These are phyloP conservation scores for Columba guinea DNA, from an alignment of 2,797 vertebrate species.

Conservation along the genomic window DNA sequence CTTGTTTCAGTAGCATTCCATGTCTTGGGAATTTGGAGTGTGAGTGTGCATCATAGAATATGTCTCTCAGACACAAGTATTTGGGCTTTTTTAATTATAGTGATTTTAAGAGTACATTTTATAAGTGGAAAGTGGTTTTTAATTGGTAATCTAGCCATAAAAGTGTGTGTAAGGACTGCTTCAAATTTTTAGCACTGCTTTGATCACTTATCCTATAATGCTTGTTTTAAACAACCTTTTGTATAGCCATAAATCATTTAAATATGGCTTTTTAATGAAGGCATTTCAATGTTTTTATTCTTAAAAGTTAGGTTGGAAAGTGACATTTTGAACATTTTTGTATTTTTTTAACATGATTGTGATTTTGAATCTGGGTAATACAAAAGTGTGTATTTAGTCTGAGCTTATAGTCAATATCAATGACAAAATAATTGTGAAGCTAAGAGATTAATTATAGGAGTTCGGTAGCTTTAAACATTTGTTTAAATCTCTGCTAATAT, in stretches of 20 bases:
- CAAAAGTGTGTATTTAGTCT: neutral
- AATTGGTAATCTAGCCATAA: neutral
- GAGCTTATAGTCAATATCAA: neutral
- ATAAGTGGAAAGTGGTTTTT: neutral
- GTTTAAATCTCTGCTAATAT: neutral
- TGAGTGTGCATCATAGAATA: neutral
- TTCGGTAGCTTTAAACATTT: neutral
- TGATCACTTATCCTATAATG: neutral
- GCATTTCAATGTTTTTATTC: neutral
- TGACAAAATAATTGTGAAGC: neutral
- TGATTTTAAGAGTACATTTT: neutral
- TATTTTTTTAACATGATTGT: neutral
- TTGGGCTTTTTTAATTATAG: neutral
- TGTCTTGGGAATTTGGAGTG: neutral
- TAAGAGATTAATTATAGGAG: neutral
- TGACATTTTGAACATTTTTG: neutral
- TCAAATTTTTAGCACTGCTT: neutral
- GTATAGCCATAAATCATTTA: neutral
- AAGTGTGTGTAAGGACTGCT: neutral
- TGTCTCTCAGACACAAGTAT: neutral
- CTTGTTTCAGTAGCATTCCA: neutral
- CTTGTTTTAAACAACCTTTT: neutral
- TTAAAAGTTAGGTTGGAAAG: neutral
- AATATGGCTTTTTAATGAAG: neutral
- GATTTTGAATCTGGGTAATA: neutral